These are phyloP conservation scores for Eriocheir sinensis DNA, from an alignment of 1,140 invertebrate genomes.

Conservation along the genomic window DNA sequence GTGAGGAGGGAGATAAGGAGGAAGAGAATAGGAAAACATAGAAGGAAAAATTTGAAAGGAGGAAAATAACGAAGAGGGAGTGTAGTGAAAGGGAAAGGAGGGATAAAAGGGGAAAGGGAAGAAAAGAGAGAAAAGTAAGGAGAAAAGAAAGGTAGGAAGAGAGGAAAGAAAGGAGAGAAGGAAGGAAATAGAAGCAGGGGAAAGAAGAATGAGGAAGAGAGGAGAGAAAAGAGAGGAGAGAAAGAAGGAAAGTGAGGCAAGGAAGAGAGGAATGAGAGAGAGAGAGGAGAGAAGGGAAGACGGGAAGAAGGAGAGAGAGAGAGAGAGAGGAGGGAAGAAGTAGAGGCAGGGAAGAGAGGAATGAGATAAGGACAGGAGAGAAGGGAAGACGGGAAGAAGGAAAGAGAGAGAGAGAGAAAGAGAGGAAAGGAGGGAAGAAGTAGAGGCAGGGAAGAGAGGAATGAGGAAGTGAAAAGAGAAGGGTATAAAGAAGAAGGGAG, in stretches of 20 bases:
- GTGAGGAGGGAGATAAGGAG: too few relatives aligned
- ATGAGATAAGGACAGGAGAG: too few relatives aligned
- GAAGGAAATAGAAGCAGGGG: background rate
- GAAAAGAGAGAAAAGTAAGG: background rate
- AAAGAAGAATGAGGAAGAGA: too few relatives aligned
- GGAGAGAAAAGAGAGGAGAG: background rate
- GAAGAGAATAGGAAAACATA: too few relatives aligned
- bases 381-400: too few relatives aligned
- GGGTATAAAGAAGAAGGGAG: background rate
- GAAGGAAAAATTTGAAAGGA: background rate
- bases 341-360: too few relatives aligned
- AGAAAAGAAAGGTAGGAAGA: too few relatives aligned
- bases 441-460: background rate
- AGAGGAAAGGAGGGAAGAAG: background rate
- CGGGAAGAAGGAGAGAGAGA: background rate
- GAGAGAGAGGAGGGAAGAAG: too few relatives aligned
- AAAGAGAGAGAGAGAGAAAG: too few relatives aligned
- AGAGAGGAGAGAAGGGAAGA: background rate
- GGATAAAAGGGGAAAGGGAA: background rate
- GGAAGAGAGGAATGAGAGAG: background rate
- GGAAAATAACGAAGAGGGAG: too few relatives aligned
- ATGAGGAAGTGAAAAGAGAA: slow-evolving; percentile 1
- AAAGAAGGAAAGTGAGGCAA: background rate
- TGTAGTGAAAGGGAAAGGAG: too few relatives aligned
- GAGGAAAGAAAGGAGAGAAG: too few relatives aligned